These are phyloP conservation scores for Coccyzus lansbergi DNA, from an alignment of 2,797 vertebrate genomes.

Conservation along the genomic window DNA sequence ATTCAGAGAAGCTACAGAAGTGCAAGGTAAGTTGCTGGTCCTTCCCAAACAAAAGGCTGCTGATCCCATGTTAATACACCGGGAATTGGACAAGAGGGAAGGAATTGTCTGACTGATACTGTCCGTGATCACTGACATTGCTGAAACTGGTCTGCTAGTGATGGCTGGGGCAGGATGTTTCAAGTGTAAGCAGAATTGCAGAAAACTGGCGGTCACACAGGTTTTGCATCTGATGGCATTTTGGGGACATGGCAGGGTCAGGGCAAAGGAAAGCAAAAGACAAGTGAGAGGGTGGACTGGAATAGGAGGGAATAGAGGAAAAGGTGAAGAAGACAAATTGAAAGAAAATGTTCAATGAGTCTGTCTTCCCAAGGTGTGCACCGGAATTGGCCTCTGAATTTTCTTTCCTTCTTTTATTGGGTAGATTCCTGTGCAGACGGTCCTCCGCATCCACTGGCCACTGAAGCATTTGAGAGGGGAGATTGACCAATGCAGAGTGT, in stretches of 20 bases:
- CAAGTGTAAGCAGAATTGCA: not conserved
- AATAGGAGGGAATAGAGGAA: not conserved
- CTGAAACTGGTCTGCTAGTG: not conserved
- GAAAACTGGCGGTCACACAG: not conserved
- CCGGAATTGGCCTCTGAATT: not conserved
- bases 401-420: not conserved
- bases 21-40: not conserved
- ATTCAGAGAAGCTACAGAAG: not conserved
- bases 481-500: not conserved
- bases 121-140: not conserved
- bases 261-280: not conserved
- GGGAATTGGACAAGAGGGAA: not conserved
- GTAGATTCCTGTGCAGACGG: not conserved
- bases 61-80: accelerated
- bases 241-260: not conserved
- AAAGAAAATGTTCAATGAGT: not conserved
- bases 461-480: not conserved
- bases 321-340: not conserved
- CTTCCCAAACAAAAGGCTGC: not conserved
- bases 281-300: not conserved
- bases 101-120: not conserved
- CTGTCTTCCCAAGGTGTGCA: too few species aligned
- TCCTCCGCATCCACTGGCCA: not conserved
- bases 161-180: not conserved
- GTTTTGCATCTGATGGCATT: not conserved